A percentile compares a stretch with the other conserved stretches of the same genome.
Evolutionary conservation across 2,113 vertebrate genomes (phyloP).

Genomic region (Baryphthengus martii): DNA sequence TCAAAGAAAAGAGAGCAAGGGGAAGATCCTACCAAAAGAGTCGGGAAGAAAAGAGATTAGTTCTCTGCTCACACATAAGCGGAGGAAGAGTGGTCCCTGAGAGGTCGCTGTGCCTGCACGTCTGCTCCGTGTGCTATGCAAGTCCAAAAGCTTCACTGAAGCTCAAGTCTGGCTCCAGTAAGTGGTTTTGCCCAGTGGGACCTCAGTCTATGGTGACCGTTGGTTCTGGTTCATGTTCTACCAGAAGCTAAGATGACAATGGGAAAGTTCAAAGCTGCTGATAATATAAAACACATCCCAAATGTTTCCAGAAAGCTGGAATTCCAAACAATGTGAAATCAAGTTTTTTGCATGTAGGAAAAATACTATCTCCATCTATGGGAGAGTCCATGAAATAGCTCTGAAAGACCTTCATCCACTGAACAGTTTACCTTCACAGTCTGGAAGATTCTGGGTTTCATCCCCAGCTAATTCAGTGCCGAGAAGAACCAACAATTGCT

Average conservation of each 20-base stretch:
- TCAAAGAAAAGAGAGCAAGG: not conserved
- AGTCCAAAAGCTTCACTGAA: not conserved
- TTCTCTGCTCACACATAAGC: not conserved
- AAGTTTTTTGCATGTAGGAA: not conserved
- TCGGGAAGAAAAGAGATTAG: not conserved
- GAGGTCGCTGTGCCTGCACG: not conserved
- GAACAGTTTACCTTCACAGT: not conserved
- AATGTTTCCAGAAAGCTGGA: not conserved
- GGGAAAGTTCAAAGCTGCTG: not conserved
- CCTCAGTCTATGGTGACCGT: not conserved
- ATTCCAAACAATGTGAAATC: not conserved
- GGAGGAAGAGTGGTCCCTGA: not conserved
- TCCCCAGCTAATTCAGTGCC: not conserved
- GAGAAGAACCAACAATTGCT: not conserved
- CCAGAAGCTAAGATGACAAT: not conserved
- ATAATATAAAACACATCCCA: not conserved
- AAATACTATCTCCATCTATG: constrained; percentile 24
- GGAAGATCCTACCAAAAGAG: not conserved
- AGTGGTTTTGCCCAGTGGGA: not conserved
- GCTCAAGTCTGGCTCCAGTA: not conserved
- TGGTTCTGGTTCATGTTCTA: not conserved
- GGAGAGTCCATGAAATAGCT: constrained; percentile 25
- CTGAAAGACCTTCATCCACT: not conserved
- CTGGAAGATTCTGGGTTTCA: not conserved
- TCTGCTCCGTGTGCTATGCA: accelerated